Evolutionary conservation across 2,797 vertebrate genomes (phyloP), one percentile per base, ranked within the genome.

Genomic region (Neoniphon sammara): DNA sequence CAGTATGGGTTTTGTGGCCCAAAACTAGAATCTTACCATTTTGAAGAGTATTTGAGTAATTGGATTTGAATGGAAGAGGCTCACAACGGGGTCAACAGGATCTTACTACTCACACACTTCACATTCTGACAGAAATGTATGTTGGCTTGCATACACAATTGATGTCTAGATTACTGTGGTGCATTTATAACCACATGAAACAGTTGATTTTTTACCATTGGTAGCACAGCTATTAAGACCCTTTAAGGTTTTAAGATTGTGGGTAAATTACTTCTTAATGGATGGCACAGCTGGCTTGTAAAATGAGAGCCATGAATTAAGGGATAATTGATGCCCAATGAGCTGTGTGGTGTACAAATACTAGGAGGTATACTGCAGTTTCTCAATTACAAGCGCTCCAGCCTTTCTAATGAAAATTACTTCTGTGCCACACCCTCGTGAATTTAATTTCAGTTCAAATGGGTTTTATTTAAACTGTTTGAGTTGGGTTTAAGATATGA

Each of bases 391-490:
- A 34, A 34, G 44, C 14, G 15, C 44, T 44, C 4, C 42, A 50
- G 7, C 18, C 47, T 50, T 50, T n/a, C 47, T 50, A 50, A 50
- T 50, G n/a, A 20, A 50, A 50, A 21, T 50, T 7, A 20, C 47
- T 50, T 21, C 20, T 50, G n/a, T 9, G 7, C 47, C 47, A n/a
- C 20, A 50, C n/a, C n/a, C 47, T 10, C 47, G 7, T 21, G n/a
- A 72, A 50, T 55, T 65, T 8, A 27, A 31, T 6, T 68, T 59
- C 4, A 39, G 1, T 72, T 73, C 34, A 71, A 36, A 58, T 34
- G n/a, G 27, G 3, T 78, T 83, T 60, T 75, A 75, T 73, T 78
- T 66, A 66, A 83, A 75, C 30, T 25, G 39, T 53, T 71, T 23
- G n/a, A 66, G 44, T 73, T 70, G 54, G 31, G 20, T 66, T 46